phyloP scores from a whole-genome alignment of 2,113 vertebrate genomes.

The Neogale vison region DNA sequence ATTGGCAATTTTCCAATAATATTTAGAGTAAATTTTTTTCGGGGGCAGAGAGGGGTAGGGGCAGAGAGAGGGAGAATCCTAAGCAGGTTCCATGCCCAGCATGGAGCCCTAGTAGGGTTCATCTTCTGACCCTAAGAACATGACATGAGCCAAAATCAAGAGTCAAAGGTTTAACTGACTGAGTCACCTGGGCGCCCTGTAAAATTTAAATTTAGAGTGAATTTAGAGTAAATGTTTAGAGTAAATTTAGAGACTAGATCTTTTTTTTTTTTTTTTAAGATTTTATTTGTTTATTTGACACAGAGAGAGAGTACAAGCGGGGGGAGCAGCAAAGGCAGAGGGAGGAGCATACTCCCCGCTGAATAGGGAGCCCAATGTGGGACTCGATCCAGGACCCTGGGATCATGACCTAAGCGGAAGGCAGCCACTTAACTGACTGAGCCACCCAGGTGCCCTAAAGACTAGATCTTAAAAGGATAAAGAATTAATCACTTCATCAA shows the following conservation, averaged over 20 bases:
- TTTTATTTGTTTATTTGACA: no score
- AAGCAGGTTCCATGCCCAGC: not conserved
- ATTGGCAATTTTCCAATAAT: not conserved
- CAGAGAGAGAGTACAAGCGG: no score
- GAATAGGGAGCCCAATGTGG: no score
- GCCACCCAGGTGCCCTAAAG: no score
- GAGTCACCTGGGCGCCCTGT: not conserved
- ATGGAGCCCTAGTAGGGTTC: not conserved
- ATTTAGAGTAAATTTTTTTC: not conserved
- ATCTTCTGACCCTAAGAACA: not conserved
- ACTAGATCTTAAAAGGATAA: not conserved
- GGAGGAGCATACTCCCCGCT: no score
- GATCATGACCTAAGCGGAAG: no score
- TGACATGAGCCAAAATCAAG: not conserved
- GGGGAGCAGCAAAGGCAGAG: no score
- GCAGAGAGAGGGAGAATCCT: not conserved
- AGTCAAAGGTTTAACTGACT: not conserved
- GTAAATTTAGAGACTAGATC: not conserved
- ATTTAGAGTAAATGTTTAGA: not conserved
- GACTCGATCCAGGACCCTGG: no score
- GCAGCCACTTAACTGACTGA: no score
- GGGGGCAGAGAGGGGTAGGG: not conserved
- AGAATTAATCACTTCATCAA: not conserved
- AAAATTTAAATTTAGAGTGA: no score
- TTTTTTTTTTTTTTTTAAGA: no score